Conservation (phyloP, 2,888 invertebrate genomes). For the Amiota minor region DNA sequence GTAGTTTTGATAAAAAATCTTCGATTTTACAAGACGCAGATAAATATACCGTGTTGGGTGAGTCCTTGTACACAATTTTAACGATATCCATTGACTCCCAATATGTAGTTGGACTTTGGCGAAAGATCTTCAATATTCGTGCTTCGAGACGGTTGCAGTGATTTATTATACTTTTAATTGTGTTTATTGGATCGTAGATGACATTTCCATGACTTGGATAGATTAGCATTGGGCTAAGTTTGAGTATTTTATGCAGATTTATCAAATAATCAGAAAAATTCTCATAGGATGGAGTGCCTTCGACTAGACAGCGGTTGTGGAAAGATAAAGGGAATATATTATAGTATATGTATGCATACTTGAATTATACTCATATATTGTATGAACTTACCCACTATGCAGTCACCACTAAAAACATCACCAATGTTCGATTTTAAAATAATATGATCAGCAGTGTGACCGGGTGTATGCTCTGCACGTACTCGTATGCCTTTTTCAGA, state of each 20-base stretch:
- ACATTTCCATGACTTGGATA: slow-evolving; percentile 96
- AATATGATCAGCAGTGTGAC: slow-evolving; percentile 96
- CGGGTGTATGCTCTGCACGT: slow-evolving; percentile 79
- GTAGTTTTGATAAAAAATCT: slow-evolving; percentile 88
- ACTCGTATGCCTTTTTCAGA: slow-evolving; percentile 81
- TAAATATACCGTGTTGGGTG: slow-evolving; percentile 81
- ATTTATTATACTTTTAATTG: slow-evolving; percentile 88
- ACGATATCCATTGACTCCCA: slow-evolving; percentile 87
- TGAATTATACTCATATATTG: no score
- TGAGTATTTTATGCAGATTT: slow-evolving; percentile 84
- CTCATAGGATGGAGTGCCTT: slow-evolving; percentile 96
- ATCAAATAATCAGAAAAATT: slow-evolving; percentile 92
- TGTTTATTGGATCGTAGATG: slow-evolving; percentile 80
- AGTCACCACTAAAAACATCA: slow-evolving; percentile 94
- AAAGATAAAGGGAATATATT: not conserved
- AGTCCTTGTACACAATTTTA: slow-evolving; percentile 84
- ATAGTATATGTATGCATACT: not conserved
- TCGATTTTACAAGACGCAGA: slow-evolving; percentile 90
- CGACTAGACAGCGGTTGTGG: slow-evolving; percentile 75
- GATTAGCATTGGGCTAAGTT: slow-evolving; percentile 82
- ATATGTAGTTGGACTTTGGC: slow-evolving; percentile 74
- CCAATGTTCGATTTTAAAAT: slow-evolving; percentile 86
- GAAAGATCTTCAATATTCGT: slow-evolving; percentile 84
- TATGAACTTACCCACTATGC: slow-evolving; percentile 79
- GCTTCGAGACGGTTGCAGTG: slow-evolving; percentile 88